Conservation (phyloP, 1,140 invertebrate species). For the Diabrotica undecimpunctata region DNA sequence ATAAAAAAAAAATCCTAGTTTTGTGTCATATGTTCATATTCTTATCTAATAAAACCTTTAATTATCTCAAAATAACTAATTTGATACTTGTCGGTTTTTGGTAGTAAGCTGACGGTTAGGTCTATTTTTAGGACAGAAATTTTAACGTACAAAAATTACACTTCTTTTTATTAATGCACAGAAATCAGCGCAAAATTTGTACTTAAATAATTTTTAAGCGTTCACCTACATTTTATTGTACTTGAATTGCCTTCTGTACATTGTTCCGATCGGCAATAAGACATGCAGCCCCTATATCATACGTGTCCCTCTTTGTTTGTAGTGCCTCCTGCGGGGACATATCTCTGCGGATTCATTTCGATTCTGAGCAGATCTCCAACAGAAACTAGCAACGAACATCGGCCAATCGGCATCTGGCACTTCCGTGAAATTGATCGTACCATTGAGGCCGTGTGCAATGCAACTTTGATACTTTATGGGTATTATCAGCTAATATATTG, state of each 20-base stretch:
- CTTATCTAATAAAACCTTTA: too few species aligned
- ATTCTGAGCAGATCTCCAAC: constrained; percentile 6
- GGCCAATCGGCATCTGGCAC: constrained; percentile 6
- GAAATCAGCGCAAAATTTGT: not conserved
- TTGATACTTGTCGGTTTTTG: too few species aligned
- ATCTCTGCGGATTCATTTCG: constrained; percentile 8
- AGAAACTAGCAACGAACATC: constrained; percentile 3
- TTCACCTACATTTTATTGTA: not conserved
- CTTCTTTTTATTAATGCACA: not conserved
- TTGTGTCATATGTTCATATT: too few species aligned
- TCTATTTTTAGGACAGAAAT: too few species aligned
- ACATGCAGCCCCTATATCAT: not conserved
- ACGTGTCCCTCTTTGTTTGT: not conserved
- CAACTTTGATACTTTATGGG: constrained; percentile 7
- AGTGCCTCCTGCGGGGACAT: not conserved
- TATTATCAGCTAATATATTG: constrained; percentile 14
- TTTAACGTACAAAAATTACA: too few species aligned
- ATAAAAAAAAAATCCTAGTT: too few species aligned
- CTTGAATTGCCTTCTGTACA: not conserved
- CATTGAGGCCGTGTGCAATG: constrained; percentile 9
- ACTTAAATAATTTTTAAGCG: not conserved
- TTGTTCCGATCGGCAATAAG: not conserved
- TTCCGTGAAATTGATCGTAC: constrained; percentile 10
- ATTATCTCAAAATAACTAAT: too few species aligned
- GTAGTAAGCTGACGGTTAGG: too few species aligned